Conservation (phyloP, 2,888 invertebrate species). For the Aspidapion aeneum region DNA sequence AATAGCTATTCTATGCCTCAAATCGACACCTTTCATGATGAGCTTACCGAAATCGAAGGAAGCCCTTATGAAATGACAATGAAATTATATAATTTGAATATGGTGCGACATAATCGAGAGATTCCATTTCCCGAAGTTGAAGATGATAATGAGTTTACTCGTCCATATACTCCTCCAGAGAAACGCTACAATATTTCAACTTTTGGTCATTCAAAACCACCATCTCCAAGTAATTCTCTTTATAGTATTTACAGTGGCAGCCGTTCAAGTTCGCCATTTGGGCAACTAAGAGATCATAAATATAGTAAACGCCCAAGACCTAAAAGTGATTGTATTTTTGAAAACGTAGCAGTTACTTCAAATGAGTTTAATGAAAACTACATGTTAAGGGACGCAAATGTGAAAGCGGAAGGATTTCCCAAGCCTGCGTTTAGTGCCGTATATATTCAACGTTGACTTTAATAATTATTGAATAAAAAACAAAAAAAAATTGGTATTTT, state of each 20-base stretch:
- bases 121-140: slow-evolving; percentile 10
- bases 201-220: slow-evolving; percentile 33
- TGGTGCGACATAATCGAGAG: background rate
- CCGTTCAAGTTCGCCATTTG: background rate
- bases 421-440: slow-evolving; percentile 45
- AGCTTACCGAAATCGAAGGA: slow-evolving; percentile 11
- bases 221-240: background rate
- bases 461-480: too few species aligned
- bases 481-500: too few species aligned
- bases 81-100: background rate
- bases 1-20: slow-evolving; percentile 40
- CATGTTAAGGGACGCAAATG: background rate
- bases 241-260: background rate
- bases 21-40: slow-evolving; percentile 15
- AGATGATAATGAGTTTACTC: slow-evolving; percentile 21
- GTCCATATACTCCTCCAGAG: slow-evolving; percentile 43
- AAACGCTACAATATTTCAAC: slow-evolving; percentile 42
- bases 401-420: slow-evolving; percentile 44
- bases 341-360: slow-evolving; percentile 39
- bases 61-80: background rate
- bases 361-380: background rate
- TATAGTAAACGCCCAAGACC: slow-evolving; percentile 23
- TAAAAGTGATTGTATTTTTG: slow-evolving; percentile 44
- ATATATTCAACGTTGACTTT: too few species aligned
- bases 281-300: slow-evolving; percentile 5